Base-by-base conservation (phyloP, 2,797 vertebrate species). In the Lophius americanus region DNA sequence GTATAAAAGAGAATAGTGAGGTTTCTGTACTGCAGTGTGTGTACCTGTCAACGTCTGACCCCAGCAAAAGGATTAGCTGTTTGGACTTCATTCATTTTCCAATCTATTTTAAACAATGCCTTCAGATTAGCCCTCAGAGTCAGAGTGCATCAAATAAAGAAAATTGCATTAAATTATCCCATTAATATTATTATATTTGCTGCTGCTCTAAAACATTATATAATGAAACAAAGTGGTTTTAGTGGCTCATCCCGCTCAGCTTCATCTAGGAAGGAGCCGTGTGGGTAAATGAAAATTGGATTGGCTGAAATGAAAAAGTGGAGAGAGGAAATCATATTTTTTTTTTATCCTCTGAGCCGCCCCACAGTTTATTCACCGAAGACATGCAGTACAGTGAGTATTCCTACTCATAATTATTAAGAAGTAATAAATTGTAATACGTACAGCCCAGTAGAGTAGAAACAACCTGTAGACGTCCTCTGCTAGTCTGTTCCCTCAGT, bases 141-240 rank as follows among this genome's bases (percentile, higher is more conserved):
- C 86, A 70, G 81, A 82, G 81, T 71, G 82, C 89, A 91, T 89
- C 89, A 92, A 91, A 90, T 89, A 88, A 90, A 91, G 89, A 89
- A 87, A 90, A 90, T 89, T 84, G 89, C 88, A 90, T 92, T 87
- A 89, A 87, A 90, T 92, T 88, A 91, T 91, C 90, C 87, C 90
- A 92, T 93, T 92, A 92, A 83, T 87, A 87, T 92, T 93, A 93
- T 92, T 92, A 91, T 92, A 78, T 83, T 89, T 83, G 70, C 68
- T 52, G 68, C 58, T 63, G 54, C 39, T 70, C 69, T 76, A 39
- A 82, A 76, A 79, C 87, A 87, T 93, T 90, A 92, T 82, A 82
- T 91, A 92, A 93, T 89, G 85, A 87, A 87, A 88, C 83, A 66
- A 88, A 86, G 84, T 84, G 87, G 87, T 81, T 90, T 88, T 88